Evolutionary conservation across 35 echinoderm and acorn worm genomes (phyloP), one percentile per base, ranked within the genome.

Genomic region (Eucidaris tribuloides): DNA sequence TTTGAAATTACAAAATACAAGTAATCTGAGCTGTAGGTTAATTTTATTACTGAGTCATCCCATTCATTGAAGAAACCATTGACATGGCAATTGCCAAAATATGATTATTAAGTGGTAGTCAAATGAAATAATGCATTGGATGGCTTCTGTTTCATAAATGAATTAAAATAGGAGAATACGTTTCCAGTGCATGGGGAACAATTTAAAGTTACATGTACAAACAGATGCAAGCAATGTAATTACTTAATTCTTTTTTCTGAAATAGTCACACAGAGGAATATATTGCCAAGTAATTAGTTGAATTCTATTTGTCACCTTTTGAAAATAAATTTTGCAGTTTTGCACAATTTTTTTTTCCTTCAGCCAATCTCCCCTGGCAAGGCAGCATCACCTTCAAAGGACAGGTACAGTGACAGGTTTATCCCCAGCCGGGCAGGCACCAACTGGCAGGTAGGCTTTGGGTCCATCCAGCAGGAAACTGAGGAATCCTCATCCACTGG

Each of bases 391-490:
- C 93, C 93, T 7, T 82, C 78, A 45, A 96, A 96, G 65, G 93
- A 91, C 54, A 83, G 89, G 62, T 96, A 87, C 80, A 90, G 93
- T 5, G 93, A 96, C 43, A 37, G 93, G 18, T 99, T 99, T 22
- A 99, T 99, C 19, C 96, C 96, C 34, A 93, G 90, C 45, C 42
- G 96, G 39, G 96, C 96, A 68, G 90, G 86, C 14, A 84, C 86
- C 43, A 87, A 93, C 35, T 99, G 96, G 96, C 77, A 99, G 42
- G 91, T 92, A 4, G 91, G 86, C 20, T 99, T 99, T 79, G 79
- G 92, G 33, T 93, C 90, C 35, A 92, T 88, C 20, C 71, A 85
- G 52, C 86, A 93, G 20, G 80, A 92, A 50, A 82, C 55, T 42
- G 91, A 99, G 15, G 77, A 58, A 25, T 46, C 62, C 28, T 42